Percentiles rank a stretch among this genome's conserved stretches.
phyloP scores from a whole-genome alignment of 1,140 invertebrate genomes.

The Platyscapa corneri region DNA sequence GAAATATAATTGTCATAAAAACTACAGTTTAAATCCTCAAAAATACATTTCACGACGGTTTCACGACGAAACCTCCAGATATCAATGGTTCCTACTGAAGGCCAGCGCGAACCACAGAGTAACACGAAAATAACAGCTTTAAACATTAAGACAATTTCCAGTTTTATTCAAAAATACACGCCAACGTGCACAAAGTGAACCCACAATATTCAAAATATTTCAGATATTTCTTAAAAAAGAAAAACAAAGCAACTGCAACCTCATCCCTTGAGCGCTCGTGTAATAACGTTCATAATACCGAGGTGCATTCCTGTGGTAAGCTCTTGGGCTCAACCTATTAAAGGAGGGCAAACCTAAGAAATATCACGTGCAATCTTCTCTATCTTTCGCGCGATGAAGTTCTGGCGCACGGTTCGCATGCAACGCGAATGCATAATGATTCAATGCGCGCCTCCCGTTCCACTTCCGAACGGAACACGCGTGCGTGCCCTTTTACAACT shows the following conservation, averaged over 20 bases:
- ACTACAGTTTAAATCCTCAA: not conserved
- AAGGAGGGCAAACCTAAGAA: not conserved
- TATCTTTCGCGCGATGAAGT: not conserved
- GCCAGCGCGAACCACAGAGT: not conserved
- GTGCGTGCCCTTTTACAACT: slow-evolving; percentile 1
- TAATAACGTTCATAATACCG: slow-evolving; percentile 39
- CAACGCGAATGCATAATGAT: slow-evolving; percentile 2
- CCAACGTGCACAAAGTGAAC: not conserved
- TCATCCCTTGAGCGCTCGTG: not conserved
- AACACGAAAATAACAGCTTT: slow-evolving; percentile 7
- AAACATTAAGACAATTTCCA: not conserved
- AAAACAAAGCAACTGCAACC: slow-evolving; percentile 2
- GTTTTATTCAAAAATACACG: not conserved
- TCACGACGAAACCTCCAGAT: not conserved
- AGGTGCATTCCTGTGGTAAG: slow-evolving; percentile 40
- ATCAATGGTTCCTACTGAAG: not conserved
- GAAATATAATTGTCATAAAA: not conserved
- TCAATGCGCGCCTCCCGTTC: not conserved
- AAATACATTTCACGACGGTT: not conserved
- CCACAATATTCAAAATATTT: slow-evolving; percentile 23
- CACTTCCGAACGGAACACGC: not conserved
- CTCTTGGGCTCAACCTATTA: not conserved
- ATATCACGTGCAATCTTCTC: not conserved
- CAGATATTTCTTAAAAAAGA: slow-evolving; percentile 1
- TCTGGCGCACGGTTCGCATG: not conserved